phyloP scores from a whole-genome alignment of 2,797 vertebrate genomes.

The Premnoplex brunnescens region DNA sequence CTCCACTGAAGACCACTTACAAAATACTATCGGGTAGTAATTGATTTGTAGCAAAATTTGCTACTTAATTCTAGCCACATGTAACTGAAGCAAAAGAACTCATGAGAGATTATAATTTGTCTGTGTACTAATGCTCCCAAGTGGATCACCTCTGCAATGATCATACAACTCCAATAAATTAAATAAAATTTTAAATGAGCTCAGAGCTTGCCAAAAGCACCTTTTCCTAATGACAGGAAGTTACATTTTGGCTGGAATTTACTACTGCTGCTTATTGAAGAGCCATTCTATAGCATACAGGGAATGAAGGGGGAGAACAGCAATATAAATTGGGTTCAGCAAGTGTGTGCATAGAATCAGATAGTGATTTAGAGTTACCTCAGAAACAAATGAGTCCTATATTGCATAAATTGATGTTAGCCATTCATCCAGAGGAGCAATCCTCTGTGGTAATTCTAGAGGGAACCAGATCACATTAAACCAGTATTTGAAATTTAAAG shows the following conservation, averaged over 20 bases:
- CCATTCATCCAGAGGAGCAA: conserved; percentile 27
- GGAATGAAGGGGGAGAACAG: background rate
- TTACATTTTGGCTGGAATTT: background rate
- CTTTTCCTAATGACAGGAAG: background rate
- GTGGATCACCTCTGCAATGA: background rate
- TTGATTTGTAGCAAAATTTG: conserved; percentile 36
- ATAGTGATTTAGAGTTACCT: background rate
- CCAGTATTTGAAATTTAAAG: background rate
- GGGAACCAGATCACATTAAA: background rate
- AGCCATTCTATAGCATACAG: background rate
- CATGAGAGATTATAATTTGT: conserved; percentile 28
- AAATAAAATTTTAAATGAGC: conserved; percentile 5
- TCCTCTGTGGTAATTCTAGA: background rate
- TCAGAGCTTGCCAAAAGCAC: background rate
- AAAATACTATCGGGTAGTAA: conserved; percentile 35
- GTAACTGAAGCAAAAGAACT: conserved; percentile 39
- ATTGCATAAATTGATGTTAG: background rate
- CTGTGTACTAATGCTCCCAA: conserved; percentile 21
- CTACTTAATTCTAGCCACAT: conserved; percentile 40
- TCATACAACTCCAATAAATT: background rate
- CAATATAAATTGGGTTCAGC: background rate
- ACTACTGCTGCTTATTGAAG: background rate
- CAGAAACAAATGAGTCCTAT: background rate
- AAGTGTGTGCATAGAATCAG: background rate
- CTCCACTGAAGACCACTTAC: background rate